Evolutionary conservation across 2,797 vertebrate genomes (phyloP).

Genomic region (Anguilla anguilla): DNA sequence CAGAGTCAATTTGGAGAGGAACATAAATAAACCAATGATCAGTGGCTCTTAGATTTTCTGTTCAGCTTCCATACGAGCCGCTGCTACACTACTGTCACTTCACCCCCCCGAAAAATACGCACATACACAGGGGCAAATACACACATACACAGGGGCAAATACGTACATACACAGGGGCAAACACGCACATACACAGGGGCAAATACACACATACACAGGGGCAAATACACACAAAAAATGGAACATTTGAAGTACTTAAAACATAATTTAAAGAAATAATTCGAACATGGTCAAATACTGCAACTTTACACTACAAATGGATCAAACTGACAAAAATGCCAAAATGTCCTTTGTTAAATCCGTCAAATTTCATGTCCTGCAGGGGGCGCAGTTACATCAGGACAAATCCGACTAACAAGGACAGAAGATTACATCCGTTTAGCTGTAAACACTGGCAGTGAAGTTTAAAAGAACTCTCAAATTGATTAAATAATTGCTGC

Average conservation of each 20-base stretch:
- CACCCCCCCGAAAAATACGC: slow-evolving; percentile 13
- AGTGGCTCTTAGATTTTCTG: slow-evolving; percentile 26
- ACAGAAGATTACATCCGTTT: neutral
- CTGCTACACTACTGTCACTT: slow-evolving; percentile 37
- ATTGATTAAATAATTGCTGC: neutral
- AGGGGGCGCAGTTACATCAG: neutral
- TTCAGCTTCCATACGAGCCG: slow-evolving; percentile 53
- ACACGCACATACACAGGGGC: too few relatives aligned
- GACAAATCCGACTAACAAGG: neutral
- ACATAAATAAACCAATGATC: neutral
- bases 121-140: neutral
- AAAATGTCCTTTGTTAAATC: neutral
- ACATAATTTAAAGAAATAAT: neutral
- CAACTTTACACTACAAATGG: too few relatives aligned
- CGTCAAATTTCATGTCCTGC: neutral
- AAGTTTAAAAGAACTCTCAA: neutral
- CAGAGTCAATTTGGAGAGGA: neutral
- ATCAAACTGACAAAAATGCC: too few relatives aligned
- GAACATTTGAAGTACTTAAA: too few relatives aligned
- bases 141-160: too few relatives aligned
- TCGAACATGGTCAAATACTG: too few relatives aligned
- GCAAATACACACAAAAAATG: too few relatives aligned
- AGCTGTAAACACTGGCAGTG: neutral
- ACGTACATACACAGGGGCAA: too few relatives aligned
- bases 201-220: slow-evolving; percentile 14